Percentiles rank a stretch among this genome's conserved stretches.
phyloP scores from a whole-genome alignment of 2,888 invertebrate genomes.

The Ochropacha duplaris region DNA sequence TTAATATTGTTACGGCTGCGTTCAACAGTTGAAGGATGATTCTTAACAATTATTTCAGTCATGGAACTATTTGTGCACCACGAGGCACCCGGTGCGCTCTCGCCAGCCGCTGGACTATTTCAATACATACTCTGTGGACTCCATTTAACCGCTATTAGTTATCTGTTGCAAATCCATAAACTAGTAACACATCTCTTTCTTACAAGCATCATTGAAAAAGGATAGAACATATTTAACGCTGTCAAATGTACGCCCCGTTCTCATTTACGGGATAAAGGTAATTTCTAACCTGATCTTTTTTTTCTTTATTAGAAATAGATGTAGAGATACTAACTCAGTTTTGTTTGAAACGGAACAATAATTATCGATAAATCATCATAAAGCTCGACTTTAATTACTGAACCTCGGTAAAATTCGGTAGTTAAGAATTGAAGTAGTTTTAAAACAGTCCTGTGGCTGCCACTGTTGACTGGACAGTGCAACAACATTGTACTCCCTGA shows the following conservation, averaged over 20 bases:
- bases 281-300: too few relatives aligned
- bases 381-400: neutral
- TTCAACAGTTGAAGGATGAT: constrained; percentile 36
- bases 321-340: too few relatives aligned
- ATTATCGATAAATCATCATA: too few relatives aligned
- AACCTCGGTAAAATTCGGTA: neutral
- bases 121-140: neutral
- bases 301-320: too few relatives aligned
- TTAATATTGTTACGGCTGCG: constrained; percentile 40
- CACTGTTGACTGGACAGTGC: constrained; percentile 38
- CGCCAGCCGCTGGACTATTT: constrained; percentile 1
- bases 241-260: too few relatives aligned
- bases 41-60: constrained; percentile 47
- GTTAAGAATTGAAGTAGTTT: neutral
- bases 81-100: constrained; percentile 34
- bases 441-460: constrained; percentile 2
- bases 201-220: too few relatives aligned
- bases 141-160: neutral
- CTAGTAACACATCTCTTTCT: too few relatives aligned
- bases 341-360: too few relatives aligned
- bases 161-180: too few relatives aligned
- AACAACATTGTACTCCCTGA: constrained; percentile 36
- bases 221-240: too few relatives aligned
- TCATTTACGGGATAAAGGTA: too few relatives aligned
- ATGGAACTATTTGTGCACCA: constrained; percentile 36